Percentiles rank a stretch among this genome's conserved stretches.
phyloP scores from a whole-genome alignment of 2,888 invertebrate species.

The Drosophila mettleri region DNA sequence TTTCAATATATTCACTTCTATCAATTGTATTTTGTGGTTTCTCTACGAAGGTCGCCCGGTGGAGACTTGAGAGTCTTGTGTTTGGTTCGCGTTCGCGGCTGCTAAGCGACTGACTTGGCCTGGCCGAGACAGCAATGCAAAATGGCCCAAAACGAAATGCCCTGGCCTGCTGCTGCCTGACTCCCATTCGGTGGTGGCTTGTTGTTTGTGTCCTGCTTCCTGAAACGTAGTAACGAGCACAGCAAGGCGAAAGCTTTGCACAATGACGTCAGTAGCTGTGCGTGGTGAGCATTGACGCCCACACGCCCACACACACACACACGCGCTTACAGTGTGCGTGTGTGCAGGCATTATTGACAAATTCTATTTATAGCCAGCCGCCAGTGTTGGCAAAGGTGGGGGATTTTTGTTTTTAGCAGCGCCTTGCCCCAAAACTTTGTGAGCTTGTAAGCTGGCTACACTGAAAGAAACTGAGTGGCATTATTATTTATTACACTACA shows the following conservation, averaged over 20 bases:
- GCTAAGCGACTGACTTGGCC: conserved; percentile 76
- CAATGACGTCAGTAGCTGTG: conserved; percentile 80
- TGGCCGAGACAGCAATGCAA: conserved; percentile 47
- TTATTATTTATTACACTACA: not conserved
- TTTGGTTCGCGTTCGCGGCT: conserved; percentile 77
- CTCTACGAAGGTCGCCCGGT: conserved; percentile 46
- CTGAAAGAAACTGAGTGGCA: conserved; percentile 40
- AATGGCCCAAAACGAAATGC: conserved; percentile 63
- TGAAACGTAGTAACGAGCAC: conserved; percentile 72
- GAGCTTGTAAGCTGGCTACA: conserved; percentile 42
- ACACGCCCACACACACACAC: conserved; percentile 46
- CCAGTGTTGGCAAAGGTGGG: conserved; percentile 45
- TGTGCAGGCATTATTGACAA: conserved; percentile 69
- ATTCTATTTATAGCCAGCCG: conserved; percentile 70
- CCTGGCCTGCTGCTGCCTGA: conserved; percentile 29
- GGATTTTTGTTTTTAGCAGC: conserved; percentile 67
- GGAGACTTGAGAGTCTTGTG: conserved; percentile 34
- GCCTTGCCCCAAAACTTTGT: conserved; percentile 46
- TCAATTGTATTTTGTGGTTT: conserved; percentile 19
- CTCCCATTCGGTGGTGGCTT: conserved; percentile 33
- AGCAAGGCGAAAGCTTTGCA: conserved; percentile 67
- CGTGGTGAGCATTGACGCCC: conserved; percentile 56
- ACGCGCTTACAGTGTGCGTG: conserved; percentile 10
- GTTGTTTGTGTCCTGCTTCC: conserved; percentile 66
- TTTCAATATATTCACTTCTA: conserved; percentile 15